These are phyloP conservation scores for Scaptomyza caliginosa DNA, from an alignment of 2,888 invertebrate species.

Conservation along the genomic window DNA sequence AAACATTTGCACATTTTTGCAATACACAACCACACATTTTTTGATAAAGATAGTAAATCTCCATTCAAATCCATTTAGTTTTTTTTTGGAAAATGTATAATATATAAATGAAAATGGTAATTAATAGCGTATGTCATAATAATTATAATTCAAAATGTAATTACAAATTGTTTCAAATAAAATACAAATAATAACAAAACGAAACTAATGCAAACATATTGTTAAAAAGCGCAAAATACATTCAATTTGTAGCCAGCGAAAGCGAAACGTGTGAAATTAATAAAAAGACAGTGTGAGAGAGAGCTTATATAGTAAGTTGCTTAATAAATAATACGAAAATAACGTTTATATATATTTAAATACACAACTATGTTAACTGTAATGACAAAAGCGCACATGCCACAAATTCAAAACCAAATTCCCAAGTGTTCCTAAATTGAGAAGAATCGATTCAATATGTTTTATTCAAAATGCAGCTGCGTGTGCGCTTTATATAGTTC, in stretches of 20 bases:
- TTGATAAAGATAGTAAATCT: slow-evolving; percentile 24
- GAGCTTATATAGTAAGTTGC: slow-evolving; percentile 82
- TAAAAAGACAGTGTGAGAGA: slow-evolving; percentile 48
- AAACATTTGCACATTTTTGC: slow-evolving; percentile 68
- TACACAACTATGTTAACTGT: slow-evolving; percentile 21
- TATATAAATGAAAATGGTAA: slow-evolving; percentile 33
- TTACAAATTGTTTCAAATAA: slow-evolving; percentile 60
- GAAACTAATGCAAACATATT: slow-evolving; percentile 38
- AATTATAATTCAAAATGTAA: slow-evolving; percentile 47
- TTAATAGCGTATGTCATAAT: slow-evolving; percentile 41
- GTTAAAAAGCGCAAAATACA: slow-evolving; percentile 51
- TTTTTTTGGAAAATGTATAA: slow-evolving; percentile 57
- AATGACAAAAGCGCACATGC: slow-evolving; percentile 24
- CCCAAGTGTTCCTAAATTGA: background rate
- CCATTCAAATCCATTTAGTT: slow-evolving; percentile 50
- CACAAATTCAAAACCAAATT: background rate
- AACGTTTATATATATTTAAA: slow-evolving; percentile 33
- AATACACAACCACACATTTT: slow-evolving; percentile 54
- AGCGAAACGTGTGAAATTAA: slow-evolving; percentile 11
- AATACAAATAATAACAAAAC: slow-evolving; percentile 33
- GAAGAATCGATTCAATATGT: background rate
- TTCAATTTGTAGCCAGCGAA: slow-evolving; percentile 46
- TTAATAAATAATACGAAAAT: slow-evolving; percentile 48
- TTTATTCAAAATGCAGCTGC: background rate
- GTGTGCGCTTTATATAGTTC: slow-evolving; percentile 22